Percentiles rank a stretch among this genome's conserved stretches.
Evolutionary conservation across 2,888 invertebrate genomes (phyloP).

Genomic region (Dynastes grantii): DNA sequence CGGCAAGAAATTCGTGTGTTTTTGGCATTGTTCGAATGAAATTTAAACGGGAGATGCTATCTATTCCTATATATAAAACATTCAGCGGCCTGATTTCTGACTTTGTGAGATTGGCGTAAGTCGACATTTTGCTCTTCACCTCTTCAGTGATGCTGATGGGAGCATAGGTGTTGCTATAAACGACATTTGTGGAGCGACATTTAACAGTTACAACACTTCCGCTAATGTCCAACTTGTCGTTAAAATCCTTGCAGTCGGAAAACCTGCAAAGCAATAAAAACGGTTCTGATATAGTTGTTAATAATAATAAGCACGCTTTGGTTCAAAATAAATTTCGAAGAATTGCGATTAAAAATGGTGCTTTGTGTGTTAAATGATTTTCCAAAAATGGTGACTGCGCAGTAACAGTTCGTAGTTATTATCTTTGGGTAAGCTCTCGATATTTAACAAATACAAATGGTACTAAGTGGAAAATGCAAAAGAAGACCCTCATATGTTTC

Average conservation of each 20-base stretch:
- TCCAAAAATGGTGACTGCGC: too few species aligned
- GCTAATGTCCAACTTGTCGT: slow-evolving; percentile 64
- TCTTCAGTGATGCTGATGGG: slow-evolving; percentile 71
- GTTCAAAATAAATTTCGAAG: too few species aligned
- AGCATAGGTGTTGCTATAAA: slow-evolving; percentile 75
- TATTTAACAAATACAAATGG: too few species aligned
- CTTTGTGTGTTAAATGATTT: too few species aligned
- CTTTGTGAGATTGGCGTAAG: slow-evolving; percentile 58
- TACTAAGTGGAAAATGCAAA: too few species aligned
- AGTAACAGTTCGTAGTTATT: too few species aligned
- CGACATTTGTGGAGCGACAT: slow-evolving; percentile 66
- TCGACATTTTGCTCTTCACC: slow-evolving; percentile 67
- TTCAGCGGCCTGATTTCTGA: slow-evolving; percentile 69
- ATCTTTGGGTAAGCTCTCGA: too few species aligned
- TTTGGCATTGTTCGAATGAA: slow-evolving; percentile 83
- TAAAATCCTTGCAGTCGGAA: slow-evolving; percentile 71
- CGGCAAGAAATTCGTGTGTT: slow-evolving; percentile 78
- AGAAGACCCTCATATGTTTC: too few species aligned
- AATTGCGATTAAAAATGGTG: too few species aligned
- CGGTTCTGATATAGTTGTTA: background rate
- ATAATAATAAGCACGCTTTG: too few species aligned
- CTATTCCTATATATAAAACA: slow-evolving; percentile 87
- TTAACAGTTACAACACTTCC: slow-evolving; percentile 72
- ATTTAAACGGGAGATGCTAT: slow-evolving; percentile 88
- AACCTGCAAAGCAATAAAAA: slow-evolving; percentile 65